Evolutionary conservation across 2,797 vertebrate species (phyloP), one percentile per base, ranked within the genome.

Genomic region (Melanotaenia nigrans): DNA sequence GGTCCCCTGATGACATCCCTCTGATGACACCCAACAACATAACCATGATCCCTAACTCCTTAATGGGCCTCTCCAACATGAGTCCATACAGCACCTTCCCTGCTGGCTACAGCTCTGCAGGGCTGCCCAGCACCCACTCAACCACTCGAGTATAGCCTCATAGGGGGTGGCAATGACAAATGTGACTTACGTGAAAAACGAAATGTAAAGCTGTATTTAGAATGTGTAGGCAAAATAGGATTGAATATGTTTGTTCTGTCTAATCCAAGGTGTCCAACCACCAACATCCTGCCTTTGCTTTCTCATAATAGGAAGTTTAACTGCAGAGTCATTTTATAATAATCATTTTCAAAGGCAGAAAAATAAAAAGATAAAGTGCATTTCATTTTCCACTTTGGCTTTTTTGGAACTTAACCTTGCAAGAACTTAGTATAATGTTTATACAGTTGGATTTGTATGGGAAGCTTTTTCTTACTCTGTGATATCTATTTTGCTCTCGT

Each of bases 81-180:
- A 98, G 98, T 84, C 97, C 98, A 13, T 99, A 99, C 92, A 99
- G 97, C 91, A 98, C 97, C 84, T 99, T 99, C 86, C 96, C 97
- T 0, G 92, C 97, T 0, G 96, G 97, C 66, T 98, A 98, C 93
- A 98, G 96, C 93, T 97, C 96, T 64, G 95, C 97, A 0, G 96
- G 96, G 83, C 94, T 99, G 89, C 97, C 98, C 16, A 97, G 98
- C 89, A 97, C 98, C 93, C 98, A 99, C 93, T 99, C 98, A 51
- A 99, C 98, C 84, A 99, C 98, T 66, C 94, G 98, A 85, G 98
- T 99, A 96, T 99, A 99, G 94, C 94, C 75, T 92, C 81, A 38
- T 47, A 47, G 58, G 45, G 70, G 65, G 55, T 3, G 22, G 45
- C 42, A 42, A 45, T 25, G 56, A 42, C 47, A 75, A 71, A 75